Evolutionary conservation across 2,113 vertebrate species (phyloP).

Genomic region (Labrus mixtus): DNA sequence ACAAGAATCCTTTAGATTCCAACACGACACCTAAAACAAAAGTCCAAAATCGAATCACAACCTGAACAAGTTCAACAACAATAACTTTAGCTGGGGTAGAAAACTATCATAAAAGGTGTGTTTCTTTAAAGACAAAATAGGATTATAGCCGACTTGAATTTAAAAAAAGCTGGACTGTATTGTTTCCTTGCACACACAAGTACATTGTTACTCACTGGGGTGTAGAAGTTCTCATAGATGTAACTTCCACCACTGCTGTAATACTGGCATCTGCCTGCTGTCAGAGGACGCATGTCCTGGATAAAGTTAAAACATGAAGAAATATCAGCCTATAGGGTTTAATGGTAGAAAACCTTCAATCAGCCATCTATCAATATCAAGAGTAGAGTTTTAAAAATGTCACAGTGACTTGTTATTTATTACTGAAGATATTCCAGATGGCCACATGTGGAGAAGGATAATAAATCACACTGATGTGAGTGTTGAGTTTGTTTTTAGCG

Average conservation of each 20-base stretch:
- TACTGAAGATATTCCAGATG: neutral
- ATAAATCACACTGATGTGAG: neutral
- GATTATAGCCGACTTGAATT: neutral
- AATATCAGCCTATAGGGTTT: slow-evolving; percentile 1
- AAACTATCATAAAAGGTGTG: neutral
- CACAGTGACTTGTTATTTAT: neutral
- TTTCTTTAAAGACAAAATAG: neutral
- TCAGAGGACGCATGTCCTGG: slow-evolving; percentile 82
- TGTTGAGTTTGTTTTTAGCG: too few species aligned
- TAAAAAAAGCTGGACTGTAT: neutral
- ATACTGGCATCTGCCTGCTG: slow-evolving; percentile 78
- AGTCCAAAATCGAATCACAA: neutral
- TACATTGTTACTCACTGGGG: slow-evolving; percentile 62
- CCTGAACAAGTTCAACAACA: neutral
- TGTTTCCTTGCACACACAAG: neutral
- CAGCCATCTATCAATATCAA: neutral
- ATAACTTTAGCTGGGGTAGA: too few species aligned
- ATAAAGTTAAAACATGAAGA: neutral
- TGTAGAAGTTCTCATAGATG: slow-evolving; percentile 80
- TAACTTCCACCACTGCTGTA: slow-evolving; percentile 80
- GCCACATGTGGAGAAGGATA: neutral
- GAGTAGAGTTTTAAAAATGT: neutral
- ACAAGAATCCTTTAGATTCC: slow-evolving; percentile 75
- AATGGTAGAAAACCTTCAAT: neutral
- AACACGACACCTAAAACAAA: slow-evolving; percentile 74